Base-by-base conservation (phyloP, 2,113 vertebrate genomes). In the Lepus americanus region DNA sequence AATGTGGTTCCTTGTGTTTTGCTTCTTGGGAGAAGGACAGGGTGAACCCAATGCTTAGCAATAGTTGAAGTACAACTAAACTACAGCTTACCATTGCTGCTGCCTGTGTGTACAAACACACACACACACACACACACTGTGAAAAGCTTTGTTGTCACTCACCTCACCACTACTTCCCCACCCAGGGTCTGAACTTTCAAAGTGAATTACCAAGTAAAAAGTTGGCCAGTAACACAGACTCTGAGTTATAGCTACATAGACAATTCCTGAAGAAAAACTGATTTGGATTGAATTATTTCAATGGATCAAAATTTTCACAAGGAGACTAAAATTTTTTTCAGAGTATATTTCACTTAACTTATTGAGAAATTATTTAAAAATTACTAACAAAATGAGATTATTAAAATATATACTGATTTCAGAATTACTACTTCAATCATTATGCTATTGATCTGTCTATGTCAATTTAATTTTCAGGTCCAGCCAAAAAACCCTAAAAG, bases 151-250 rank as follows among this genome's bases (percentile, higher is more conserved):
- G 63, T 2, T 82, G 29, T 23, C 36, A 87, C 39, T 87, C 51
- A 91, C 61, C 87, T 33, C 19, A 74, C 55, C 70, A 81, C 59
- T 90, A 70, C 76, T 77, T 77, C 86, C 89, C 85, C 31, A 92
- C 61, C 51, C 61, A 90, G 69, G 72, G 44, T 25, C 59, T 63
- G 83, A 69, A 88, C 63, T 73, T 92, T 83, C 66, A 88, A 70
- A 77, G 90, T 64, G 39, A 78, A 79, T 95, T 33, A 53, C 22
- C 78, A 87, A 87, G 69, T 39, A 51, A 87, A 49, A 77, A 72
- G 66, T 51, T 55, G 77, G 51, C 14, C 69, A 90, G 55, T 63
- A 87, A 64, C 83, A 81, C 27, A 89, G 64, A 82, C 4, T 9
- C 31, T n/a, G 8, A 77, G 33, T 66, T 31, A 69, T 53, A 31